These are phyloP conservation scores for Lypha dubia DNA, from an alignment of 2,888 invertebrate genomes.

Conservation along the genomic window DNA sequence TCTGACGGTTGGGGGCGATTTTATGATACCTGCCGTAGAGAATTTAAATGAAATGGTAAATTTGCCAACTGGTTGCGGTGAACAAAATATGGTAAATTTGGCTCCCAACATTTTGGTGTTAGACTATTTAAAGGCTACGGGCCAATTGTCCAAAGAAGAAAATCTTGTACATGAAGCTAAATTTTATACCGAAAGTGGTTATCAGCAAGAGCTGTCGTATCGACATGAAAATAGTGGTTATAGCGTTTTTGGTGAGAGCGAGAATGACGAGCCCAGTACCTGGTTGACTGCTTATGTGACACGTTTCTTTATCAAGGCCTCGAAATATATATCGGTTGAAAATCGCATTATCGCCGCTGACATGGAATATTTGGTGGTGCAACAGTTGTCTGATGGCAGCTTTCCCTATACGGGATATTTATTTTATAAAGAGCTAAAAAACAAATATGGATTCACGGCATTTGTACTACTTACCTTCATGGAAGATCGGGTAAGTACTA, in stretches of 20 bases:
- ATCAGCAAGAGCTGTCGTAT: conserved; percentile 89
- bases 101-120: conserved; percentile 87
- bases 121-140: conserved; percentile 85
- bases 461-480: conserved; percentile 89
- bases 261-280: conserved; percentile 87
- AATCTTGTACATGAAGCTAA: conserved; percentile 82
- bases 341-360: conserved; percentile 87
- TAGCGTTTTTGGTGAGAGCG: conserved; percentile 88
- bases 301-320: conserved; percentile 90
- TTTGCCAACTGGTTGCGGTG: conserved; percentile 88
- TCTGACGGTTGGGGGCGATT: conserved; percentile 84
- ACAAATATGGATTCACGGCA: conserved; percentile 89
- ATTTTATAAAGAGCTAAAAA: conserved; percentile 84
- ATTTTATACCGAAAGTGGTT: conserved; percentile 84
- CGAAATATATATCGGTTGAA: conserved; percentile 87
- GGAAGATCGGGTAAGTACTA: conserved; percentile 84
- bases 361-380: conserved; percentile 88
- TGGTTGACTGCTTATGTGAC: conserved; percentile 94
- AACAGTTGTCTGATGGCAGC: conserved; percentile 84
- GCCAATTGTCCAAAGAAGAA: not conserved
- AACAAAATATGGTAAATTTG: conserved; percentile 88
- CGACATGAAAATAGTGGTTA: conserved; percentile 89
- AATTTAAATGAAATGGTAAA: conserved; percentile 85
- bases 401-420: conserved; percentile 84
- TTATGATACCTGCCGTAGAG: conserved; percentile 84